phyloP scores from a whole-genome alignment of 2,888 invertebrate species.

The Achlya flavicornis region DNA sequence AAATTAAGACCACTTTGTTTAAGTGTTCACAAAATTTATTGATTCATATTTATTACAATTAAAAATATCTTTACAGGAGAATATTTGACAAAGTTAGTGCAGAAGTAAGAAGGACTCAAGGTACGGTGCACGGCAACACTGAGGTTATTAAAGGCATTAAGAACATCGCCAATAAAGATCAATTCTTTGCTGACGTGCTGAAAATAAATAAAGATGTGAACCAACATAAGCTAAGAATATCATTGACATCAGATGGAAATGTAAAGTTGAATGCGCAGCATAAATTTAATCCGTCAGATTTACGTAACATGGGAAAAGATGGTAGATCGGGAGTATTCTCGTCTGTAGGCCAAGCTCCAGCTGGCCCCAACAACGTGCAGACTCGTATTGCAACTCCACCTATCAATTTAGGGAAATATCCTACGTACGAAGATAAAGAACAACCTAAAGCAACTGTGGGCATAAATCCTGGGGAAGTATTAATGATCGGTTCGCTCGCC shows the following conservation, averaged over 20 bases:
- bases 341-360: conserved; percentile 58
- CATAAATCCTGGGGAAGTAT: conserved; percentile 69
- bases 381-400: conserved; percentile 51
- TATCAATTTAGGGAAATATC: conserved; percentile 46
- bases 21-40: too few relatives aligned
- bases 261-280: conserved; percentile 75
- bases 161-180: conserved; percentile 80
- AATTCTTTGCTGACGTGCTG: conserved; percentile 81
- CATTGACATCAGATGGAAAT: conserved; percentile 73
- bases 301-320: conserved; percentile 59
- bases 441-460: conserved; percentile 53
- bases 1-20: too few relatives aligned
- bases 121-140: conserved; percentile 75
- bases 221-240: conserved; percentile 75
- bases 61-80: conserved; percentile 65
- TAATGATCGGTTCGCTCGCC: conserved; percentile 65
- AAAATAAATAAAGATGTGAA: conserved; percentile 82
- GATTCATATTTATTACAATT: background rate
- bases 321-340: conserved; percentile 64
- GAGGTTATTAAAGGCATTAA: conserved; percentile 82
- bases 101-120: conserved; percentile 78
- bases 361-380: conserved; percentile 55
- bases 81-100: conserved; percentile 84
- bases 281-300: conserved; percentile 67
- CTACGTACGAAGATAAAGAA: conserved; percentile 50